Evolutionary conservation across 2,113 vertebrate genomes (phyloP).

Genomic region (Channa maculata): DNA sequence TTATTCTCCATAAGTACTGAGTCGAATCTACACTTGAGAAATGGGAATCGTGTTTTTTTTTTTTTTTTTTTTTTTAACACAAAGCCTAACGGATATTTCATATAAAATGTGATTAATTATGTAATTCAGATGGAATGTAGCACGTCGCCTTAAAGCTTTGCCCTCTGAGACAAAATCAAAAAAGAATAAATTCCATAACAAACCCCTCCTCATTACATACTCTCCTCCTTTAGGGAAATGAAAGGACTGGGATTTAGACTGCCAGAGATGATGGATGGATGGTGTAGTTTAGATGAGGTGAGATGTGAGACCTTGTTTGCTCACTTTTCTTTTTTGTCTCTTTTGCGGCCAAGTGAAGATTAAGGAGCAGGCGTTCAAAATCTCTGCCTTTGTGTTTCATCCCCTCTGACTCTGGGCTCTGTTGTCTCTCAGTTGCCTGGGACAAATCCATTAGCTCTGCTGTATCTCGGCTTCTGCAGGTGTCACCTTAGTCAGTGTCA

Average conservation of each 20-base stretch:
- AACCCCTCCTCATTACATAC: slow-evolving; percentile 56
- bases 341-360: slow-evolving; percentile 81
- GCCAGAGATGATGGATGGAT: slow-evolving; percentile 80
- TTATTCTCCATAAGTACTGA: background rate
- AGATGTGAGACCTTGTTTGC: slow-evolving; percentile 73
- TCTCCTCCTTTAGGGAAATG: slow-evolving; percentile 47
- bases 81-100: slow-evolving; percentile 47
- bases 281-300: slow-evolving; percentile 77
- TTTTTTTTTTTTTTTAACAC: slow-evolving; percentile 15
- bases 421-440: slow-evolving; percentile 72
- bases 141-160: slow-evolving; percentile 34
- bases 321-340: slow-evolving; percentile 67
- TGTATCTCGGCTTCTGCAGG: slow-evolving; percentile 71
- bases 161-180: slow-evolving; percentile 24
- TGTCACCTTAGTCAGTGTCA: slow-evolving; percentile 64
- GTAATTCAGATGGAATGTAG: slow-evolving; percentile 46
- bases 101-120: slow-evolving; percentile 49
- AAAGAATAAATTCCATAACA: slow-evolving; percentile 41
- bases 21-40: slow-evolving; percentile 35
- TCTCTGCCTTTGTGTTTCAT: slow-evolving; percentile 70
- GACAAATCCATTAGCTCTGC: slow-evolving; percentile 81
- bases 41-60: slow-evolving; percentile 43
- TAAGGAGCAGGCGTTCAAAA: slow-evolving; percentile 70
- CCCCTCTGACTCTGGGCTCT: slow-evolving; percentile 56
- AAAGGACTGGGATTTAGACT: slow-evolving; percentile 71